These are phyloP conservation scores for Pavo muticus DNA, from an alignment of 2,113 vertebrate genomes.

Conservation along the genomic window DNA sequence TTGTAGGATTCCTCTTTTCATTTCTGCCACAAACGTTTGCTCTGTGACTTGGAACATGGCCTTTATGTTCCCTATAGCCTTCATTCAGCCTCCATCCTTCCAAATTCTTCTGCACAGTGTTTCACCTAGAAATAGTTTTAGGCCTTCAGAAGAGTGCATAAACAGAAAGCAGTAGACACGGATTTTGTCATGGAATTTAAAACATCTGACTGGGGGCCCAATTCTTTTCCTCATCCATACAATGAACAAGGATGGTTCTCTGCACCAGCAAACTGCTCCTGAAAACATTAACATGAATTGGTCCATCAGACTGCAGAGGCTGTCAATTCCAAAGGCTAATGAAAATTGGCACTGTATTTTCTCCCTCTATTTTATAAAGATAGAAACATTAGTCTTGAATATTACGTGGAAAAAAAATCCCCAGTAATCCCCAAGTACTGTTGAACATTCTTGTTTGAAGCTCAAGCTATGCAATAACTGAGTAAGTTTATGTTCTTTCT, in stretches of 20 bases:
- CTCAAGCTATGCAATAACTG: not conserved
- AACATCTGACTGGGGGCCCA: not conserved
- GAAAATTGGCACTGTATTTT: not conserved
- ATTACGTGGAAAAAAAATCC: not conserved
- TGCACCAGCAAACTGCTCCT: not conserved
- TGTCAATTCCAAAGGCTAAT: not conserved
- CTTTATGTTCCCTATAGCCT: not conserved
- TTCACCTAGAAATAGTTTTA: not conserved
- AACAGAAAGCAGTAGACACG: not conserved
- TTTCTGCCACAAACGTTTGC: not conserved
- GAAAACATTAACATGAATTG: not conserved
- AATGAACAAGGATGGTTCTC: not conserved
- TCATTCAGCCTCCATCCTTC: not conserved
- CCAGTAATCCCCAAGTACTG: not conserved
- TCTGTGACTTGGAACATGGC: not conserved
- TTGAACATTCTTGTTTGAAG: not conserved
- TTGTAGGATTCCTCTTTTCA: not conserved
- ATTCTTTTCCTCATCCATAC: not conserved
- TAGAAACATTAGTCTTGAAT: not conserved
- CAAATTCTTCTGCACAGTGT: not conserved
- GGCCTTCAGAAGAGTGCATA: not conserved
- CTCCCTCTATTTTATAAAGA: not conserved
- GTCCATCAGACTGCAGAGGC: not conserved
- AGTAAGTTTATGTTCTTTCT: not conserved
- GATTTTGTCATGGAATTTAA: not conserved